Evolutionary conservation across 2,888 invertebrate species (phyloP), one percentile per base, ranked within the genome.

Genomic region (Formica aserva): DNA sequence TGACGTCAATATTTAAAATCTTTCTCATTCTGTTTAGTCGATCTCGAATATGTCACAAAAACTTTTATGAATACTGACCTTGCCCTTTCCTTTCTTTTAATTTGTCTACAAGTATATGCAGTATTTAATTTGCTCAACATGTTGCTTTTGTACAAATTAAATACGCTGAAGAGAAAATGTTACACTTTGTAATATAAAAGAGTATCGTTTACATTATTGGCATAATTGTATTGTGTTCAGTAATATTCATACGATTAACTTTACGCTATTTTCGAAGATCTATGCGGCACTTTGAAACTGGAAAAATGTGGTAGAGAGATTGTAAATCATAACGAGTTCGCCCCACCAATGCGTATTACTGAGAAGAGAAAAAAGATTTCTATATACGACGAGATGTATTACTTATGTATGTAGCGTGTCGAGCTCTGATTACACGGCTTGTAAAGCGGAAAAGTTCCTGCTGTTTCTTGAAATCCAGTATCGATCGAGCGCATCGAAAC

Each of bases 401-500:
- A 80, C 78, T 80, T 80, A 80, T 80, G 78, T 80, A 80, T 80
- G 72, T 80, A 80, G 78, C 78, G 72, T 80, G 78, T 80, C 78
- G 78, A 72, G 78, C 72, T 80, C 78, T 80, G 78, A 80, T 80
- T 80, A 80, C 78, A 80, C 78, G 78, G 78, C 78, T 80, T 80
- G 78, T 72, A 80, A 80, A 80, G 78, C 78, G 78, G 78, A 80
- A 80, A 80, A 80, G 78, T 80, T 80, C 60, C 78, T 72, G 78
- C 78, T 72, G 83, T 76, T 82, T 84, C 71, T 80, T 67, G 76
- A 81, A 75, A 76, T 84, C 62, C 75, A 82, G 84, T 86, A 87
- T 86, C 88, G 86, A 87, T 87, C 75, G 78, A 86, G 74, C 69
- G 84, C 69, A 69, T 69, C 88, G 57, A 71, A 80, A 80, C 78